phyloP scores from a whole-genome alignment of 2,113 vertebrate species.

The Trematomus loennbergii region DNA sequence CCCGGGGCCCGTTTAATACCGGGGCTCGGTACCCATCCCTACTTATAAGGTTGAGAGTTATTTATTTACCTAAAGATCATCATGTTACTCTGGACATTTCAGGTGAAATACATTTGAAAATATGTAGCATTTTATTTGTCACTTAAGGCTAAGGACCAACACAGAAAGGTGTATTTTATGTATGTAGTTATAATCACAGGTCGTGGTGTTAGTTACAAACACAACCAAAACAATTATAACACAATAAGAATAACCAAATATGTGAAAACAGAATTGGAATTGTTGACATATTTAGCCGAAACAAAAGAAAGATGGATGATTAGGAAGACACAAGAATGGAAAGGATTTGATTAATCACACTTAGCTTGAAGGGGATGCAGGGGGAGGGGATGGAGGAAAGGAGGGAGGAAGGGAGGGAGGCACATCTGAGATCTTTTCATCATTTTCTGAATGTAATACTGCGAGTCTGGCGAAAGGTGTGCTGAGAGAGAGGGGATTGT shows the following conservation, averaged over 20 bases:
- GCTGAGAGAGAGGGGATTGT: constrained; percentile 66
- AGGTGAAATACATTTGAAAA: constrained; percentile 89
- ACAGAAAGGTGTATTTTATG: constrained; percentile 60
- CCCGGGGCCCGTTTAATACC: no score
- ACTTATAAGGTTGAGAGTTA: constrained; percentile 89
- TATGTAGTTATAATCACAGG: no score
- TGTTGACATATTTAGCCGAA: not conserved
- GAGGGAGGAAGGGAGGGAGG: not conserved
- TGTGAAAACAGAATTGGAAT: not conserved
- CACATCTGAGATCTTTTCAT: constrained; percentile 69
- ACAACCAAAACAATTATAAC: not conserved
- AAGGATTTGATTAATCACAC: constrained; percentile 64
- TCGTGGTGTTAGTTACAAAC: no score
- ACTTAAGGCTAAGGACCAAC: constrained; percentile 90
- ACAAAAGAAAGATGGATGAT: constrained; percentile 29
- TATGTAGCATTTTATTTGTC: constrained; percentile 87
- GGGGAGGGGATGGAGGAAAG: not conserved
- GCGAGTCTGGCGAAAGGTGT: constrained; percentile 56
- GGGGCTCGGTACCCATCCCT: no score
- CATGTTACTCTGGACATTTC: constrained; percentile 84
- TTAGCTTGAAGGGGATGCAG: constrained; percentile 42
- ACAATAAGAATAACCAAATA: not conserved
- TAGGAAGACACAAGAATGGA: constrained; percentile 39
- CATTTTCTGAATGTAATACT: constrained; percentile 62
- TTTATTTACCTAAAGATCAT: constrained; percentile 92